Evolutionary conservation across 1,140 invertebrate genomes (phyloP).

Genomic region (Lepidurus arcticus): DNA sequence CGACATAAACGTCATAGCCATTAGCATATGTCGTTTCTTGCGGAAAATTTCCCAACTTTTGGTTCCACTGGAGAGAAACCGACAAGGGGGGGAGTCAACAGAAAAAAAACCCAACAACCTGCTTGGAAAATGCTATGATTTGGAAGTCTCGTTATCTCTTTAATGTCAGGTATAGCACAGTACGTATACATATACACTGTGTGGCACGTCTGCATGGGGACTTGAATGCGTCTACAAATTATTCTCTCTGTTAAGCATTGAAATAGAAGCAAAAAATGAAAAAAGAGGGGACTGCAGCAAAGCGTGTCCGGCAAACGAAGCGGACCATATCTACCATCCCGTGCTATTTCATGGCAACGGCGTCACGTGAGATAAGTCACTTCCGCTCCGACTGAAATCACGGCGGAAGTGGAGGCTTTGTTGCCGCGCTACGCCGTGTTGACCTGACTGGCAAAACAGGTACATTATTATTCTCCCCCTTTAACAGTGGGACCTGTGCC

Average conservation of each 20-base stretch:
- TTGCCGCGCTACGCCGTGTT: slow-evolving; percentile 13
- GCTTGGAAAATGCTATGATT: neutral
- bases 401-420: neutral
- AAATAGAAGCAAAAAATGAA: neutral
- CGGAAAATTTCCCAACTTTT: neutral
- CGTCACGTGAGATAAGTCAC: slow-evolving; percentile 21
- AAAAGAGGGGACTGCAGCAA: slow-evolving; percentile 8
- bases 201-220: neutral
- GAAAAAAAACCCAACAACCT: neutral
- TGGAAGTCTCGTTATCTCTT: neutral
- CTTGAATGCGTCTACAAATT: neutral
- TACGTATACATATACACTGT: too few relatives aligned
- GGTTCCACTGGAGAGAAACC: neutral
- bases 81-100: neutral
- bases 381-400: slow-evolving; percentile 18
- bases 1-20: neutral
- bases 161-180: too few relatives aligned
- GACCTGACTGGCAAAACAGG: slow-evolving; percentile 20
- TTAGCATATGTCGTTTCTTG: neutral
- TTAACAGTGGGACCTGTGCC: slow-evolving; percentile 11
- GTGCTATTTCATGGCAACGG: slow-evolving; percentile 21
- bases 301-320: slow-evolving; percentile 20
- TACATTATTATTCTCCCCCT: neutral
- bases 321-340: slow-evolving; percentile 20
- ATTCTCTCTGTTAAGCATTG: slow-evolving; percentile 6